Base-by-base conservation (phyloP, 2,797 vertebrate species). In the Acipenser oxyrinchus region DNA sequence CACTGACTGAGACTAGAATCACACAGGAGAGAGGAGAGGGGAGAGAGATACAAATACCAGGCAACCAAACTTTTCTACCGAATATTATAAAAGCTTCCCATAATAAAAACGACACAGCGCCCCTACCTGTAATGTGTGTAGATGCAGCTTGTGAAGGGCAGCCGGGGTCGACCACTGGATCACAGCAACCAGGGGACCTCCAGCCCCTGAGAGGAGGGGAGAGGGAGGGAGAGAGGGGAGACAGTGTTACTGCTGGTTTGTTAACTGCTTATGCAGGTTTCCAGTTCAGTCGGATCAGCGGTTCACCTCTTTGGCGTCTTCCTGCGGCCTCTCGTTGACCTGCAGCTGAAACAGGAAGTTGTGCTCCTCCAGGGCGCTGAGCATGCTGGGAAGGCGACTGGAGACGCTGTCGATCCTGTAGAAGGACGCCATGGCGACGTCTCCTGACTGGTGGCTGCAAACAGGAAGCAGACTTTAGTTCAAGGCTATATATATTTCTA, bases 271-370 rank as follows among this genome's bases (percentile, higher is more conserved):
- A 7, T 7, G 12, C 51, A 5, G 11, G 13, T 49, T n/a, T 64
- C 10, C 23, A 53, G 8, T 23, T 48, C n/a, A n/a, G 62, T 9
- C 51, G 7, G 5, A 48, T 48, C 8, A 13, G 10, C 9, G 67
- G 53, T 69, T 77, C 77, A 94, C 90, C 93, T 94, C 89, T 63
- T 87, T 89, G 73, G 90, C 84, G 48, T 92, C 90, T 7, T 90
- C 88, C 0, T 86, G 91, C 3, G 87, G 90, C 65, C 86, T 86
- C 78, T 96, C 91, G 0, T 89, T 88, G 0, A 90, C 90, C 76
- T 95, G 89, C 68, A 97, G 80, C 77, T 94, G 93, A 82, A 97
- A 97, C 67, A 96, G 85, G 83, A 96, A 95, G 82, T 95, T 95
- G 55, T 96, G 93, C 76, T 96, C 94, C 77, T 96, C 95, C 23